Base-by-base conservation (phyloP, 2,113 vertebrate species). In the Thalassoma bifasciatum region DNA sequence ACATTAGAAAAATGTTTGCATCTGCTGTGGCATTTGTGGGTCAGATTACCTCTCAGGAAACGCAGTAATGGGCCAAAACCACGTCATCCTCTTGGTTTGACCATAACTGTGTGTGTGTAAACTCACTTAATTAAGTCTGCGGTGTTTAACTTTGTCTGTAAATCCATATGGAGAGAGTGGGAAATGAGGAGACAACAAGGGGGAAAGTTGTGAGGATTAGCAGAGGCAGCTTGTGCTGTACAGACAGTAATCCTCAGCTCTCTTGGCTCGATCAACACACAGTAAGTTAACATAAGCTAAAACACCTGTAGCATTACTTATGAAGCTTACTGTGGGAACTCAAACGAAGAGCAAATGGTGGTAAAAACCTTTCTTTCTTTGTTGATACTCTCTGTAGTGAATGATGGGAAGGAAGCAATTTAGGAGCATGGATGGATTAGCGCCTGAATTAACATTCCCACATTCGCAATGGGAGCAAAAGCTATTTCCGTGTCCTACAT, bases 401-500 rank as follows among this genome's bases (percentile, higher is more conserved):
- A 62, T 52, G 54, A 71, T 40, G 51, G 70, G 66, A 75, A 83
- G 87, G 83, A 90, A 84, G 60, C 26, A 30, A 64, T 85, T 60
- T 30, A 30, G 49, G 19, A 60, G 58, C 57, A 49, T 46, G 44
- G 44, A 47, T 14, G 78, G 66, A 85, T 38, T 19, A 67, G 34
- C 4, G 22, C 68, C 53, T 34, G 76, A 64, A 50, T 77, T 57
- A 72, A 79, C 59, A 37, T 86, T 87, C 74, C 86, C 86, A 85
- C 84, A 79, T 86, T 16, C 75, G 82, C 68, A 63, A 10, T 30
- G 47, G 83, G 84, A 90, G 83, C 81, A 49, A 60, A 69, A 75
- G 70, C 76, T 58, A 83, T 86, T 85, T 88, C 83, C 76, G 37
- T 64, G 81, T 85, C 76, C 64, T 61, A 77, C 66, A 78, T 82